Evolutionary conservation across 2,113 vertebrate genomes (phyloP).

Genomic region (Ceyx melanurus): DNA sequence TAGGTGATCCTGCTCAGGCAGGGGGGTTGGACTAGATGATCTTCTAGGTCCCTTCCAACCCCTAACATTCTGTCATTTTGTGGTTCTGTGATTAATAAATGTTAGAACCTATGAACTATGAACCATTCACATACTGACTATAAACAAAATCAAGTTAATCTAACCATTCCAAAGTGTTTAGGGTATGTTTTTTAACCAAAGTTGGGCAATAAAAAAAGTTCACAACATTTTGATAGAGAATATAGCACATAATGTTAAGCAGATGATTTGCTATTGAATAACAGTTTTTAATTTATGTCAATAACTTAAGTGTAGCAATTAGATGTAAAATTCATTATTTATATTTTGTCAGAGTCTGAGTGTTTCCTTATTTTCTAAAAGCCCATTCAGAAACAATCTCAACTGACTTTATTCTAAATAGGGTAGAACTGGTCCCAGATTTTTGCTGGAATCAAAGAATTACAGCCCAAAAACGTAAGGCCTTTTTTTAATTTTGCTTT

Average conservation of each 20-base stretch:
- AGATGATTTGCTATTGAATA: background rate
- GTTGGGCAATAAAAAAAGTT: background rate
- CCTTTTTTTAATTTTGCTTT: background rate
- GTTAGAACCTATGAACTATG: constrained; percentile 14
- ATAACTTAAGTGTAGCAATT: background rate
- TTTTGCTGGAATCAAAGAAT: background rate
- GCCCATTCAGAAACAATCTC: background rate
- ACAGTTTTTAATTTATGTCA: background rate
- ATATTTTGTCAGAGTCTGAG: background rate
- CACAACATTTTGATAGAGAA: background rate
- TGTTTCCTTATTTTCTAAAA: background rate
- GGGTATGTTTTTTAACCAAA: background rate
- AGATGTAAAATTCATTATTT: background rate
- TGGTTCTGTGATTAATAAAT: background rate
- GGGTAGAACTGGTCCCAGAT: background rate
- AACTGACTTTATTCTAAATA: background rate
- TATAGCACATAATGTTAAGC: background rate
- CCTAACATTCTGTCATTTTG: no score
- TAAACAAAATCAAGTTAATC: constrained; percentile 46
- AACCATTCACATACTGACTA: constrained; percentile 5
- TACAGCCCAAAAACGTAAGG: background rate
- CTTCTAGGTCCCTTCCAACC: no score
- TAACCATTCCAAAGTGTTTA: constrained; percentile 32
- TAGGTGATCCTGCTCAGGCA: no score
- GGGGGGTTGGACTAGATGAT: no score